Evolutionary conservation across 2,797 vertebrate genomes (phyloP).

Genomic region (Molossus alvarezi): DNA sequence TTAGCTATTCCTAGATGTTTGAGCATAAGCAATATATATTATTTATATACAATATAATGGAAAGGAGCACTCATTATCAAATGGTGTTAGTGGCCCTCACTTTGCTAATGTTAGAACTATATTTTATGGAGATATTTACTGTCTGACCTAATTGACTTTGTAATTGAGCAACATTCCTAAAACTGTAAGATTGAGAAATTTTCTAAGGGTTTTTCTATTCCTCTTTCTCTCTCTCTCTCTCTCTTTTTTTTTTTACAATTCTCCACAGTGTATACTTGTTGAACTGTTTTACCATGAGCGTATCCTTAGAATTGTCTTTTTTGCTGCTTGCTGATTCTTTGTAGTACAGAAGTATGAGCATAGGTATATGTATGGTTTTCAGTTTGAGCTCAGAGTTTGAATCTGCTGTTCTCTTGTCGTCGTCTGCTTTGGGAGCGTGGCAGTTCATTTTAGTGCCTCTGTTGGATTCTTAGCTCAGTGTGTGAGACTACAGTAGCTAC

Average conservation of each 20-base stretch:
- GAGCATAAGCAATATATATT: background rate
- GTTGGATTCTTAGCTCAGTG: background rate
- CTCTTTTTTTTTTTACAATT: background rate
- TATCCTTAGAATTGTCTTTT: constrained; percentile 2
- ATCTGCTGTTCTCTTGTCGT: background rate
- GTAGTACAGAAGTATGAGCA: background rate
- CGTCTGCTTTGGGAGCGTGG: constrained; percentile 10
- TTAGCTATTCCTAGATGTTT: constrained; percentile 47
- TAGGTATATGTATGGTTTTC: background rate
- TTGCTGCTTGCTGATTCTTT: background rate
- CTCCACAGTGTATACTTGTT: background rate
- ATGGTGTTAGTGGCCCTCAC: background rate
- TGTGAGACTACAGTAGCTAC: constrained; percentile 12
- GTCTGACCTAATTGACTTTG: background rate
- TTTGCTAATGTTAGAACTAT: background rate
- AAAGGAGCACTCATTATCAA: constrained; percentile 22
- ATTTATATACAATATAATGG: background rate
- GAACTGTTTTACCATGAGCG: constrained; percentile 11
- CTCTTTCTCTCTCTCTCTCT: background rate
- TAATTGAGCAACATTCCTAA: background rate
- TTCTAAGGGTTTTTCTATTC: constrained; percentile 15
- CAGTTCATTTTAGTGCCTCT: constrained; percentile 32
- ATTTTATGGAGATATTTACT: background rate
- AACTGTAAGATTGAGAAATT: background rate
- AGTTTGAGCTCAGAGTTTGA: background rate